These are phyloP conservation scores for Stenopsyche tienmushanensis DNA, from an alignment of 1,140 invertebrate genomes.

Conservation along the genomic window DNA sequence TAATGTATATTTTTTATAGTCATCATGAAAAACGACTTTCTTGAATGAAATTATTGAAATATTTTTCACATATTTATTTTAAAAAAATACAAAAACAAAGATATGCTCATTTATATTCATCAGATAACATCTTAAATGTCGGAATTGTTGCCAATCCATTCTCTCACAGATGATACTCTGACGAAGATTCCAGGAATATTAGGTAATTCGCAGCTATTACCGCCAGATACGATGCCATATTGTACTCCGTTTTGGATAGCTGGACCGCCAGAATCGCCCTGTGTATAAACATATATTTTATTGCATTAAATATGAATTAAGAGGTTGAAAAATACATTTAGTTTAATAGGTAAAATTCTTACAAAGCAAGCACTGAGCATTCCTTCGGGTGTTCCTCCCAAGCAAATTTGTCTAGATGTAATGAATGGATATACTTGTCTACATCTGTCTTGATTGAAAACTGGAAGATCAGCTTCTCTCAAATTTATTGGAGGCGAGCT, in stretches of 20 bases:
- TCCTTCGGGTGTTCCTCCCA: slow-evolving; percentile 36
- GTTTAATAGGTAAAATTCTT: slow-evolving; percentile 16
- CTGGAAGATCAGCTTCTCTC: slow-evolving; percentile 35
- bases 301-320: neutral
- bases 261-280: slow-evolving; percentile 40
- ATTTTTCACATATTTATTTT: too few relatives aligned
- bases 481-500: too few relatives aligned
- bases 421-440: slow-evolving; percentile 27
- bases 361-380: slow-evolving; percentile 37
- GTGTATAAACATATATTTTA: slow-evolving; percentile 1
- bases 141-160: too few relatives aligned
- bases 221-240: slow-evolving; percentile 33
- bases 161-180: slow-evolving; percentile 19
- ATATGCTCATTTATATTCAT: too few relatives aligned
- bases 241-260: slow-evolving; percentile 31
- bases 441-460: slow-evolving; percentile 29
- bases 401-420: slow-evolving; percentile 33
- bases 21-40: too few relatives aligned
- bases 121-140: too few relatives aligned
- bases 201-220: slow-evolving; percentile 26
- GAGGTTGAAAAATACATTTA: neutral
- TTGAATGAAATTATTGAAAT: too few relatives aligned
- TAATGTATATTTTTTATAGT: too few relatives aligned
- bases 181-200: slow-evolving; percentile 37
- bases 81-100: too few relatives aligned